Evolutionary conservation across 2,113 vertebrate genomes (phyloP), one percentile per base, ranked within the genome.

Genomic region (Henicopernis longicauda): DNA sequence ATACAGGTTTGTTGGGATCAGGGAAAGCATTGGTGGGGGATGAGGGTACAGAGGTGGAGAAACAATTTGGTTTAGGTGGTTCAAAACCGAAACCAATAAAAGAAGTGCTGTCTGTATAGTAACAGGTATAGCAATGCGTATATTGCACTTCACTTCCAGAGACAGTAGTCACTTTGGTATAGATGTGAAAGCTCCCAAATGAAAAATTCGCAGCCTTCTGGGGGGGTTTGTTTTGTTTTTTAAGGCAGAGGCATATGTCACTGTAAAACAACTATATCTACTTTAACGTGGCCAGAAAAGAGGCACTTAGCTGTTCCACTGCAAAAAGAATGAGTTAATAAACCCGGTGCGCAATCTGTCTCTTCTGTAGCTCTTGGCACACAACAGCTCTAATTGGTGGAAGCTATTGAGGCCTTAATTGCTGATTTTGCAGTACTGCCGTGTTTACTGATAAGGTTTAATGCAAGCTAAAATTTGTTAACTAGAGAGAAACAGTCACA

Each of bases 361-460:
- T 97, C 70, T 94, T 86, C 95, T 93, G 65, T 52, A 89, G 87
- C 89, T 94, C 88, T 90, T 94, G 90, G 81, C 95, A 90, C 80
- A 31, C 54, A 95, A 26, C 89, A 58, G 58, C 90, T 84, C 58
- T 96, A 95, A 97, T 89, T 96, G 96, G 94, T 84, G 89, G 78
- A 95, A 95, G 86, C 93, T 96, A 95, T 94, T 95, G 95, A 91
- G 91, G 86, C 82, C 76, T 91, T 97, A 97, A 95, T 91, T 96
- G 89, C 89, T 95, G 94, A 97, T 93, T 94, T 95, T 97, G 88
- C 93, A 94, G 88, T 96, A 76, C 96, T 95, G 88, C 70, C 66
- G 52, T 96, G 95, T 93, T 97, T 94, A 95, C 95, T 96, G 95
- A 93, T 95, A 96, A 97, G 86, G 89, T 86, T 96, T 96, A 89